These are phyloP conservation scores for Bimastos eiseni DNA, from an alignment of 2,888 invertebrate genomes.

Conservation along the genomic window DNA sequence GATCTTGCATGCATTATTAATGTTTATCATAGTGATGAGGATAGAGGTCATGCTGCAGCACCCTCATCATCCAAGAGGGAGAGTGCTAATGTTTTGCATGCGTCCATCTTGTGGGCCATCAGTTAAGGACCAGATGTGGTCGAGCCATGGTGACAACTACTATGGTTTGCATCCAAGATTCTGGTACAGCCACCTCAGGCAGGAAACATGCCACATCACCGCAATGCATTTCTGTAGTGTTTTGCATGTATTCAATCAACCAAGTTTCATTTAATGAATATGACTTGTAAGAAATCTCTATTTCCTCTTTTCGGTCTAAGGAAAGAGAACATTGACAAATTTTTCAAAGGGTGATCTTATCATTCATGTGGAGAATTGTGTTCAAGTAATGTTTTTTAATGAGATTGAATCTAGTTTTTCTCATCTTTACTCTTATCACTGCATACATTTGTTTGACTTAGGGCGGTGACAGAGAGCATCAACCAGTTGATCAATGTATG, in stretches of 20 bases:
- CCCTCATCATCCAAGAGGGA: too few species aligned
- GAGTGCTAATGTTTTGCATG: too few species aligned
- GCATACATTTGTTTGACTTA: slow-evolving; percentile 46
- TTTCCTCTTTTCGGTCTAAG: neutral
- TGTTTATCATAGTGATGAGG: too few species aligned
- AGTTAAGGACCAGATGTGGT: too few species aligned
- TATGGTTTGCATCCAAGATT: too few species aligned
- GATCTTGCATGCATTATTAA: too few species aligned
- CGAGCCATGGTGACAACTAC: too few species aligned
- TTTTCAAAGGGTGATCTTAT: neutral
- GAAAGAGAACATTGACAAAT: neutral
- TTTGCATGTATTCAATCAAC: neutral
- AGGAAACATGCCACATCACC: too few species aligned
- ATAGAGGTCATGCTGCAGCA: too few species aligned
- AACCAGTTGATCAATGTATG: slow-evolving; percentile 82
- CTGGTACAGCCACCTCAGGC: too few species aligned
- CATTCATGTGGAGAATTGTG: neutral
- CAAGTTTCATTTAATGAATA: neutral
- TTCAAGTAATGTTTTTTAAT: neutral
- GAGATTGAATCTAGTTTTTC: neutral
- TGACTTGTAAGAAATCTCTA: neutral
- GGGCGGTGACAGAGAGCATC: slow-evolving; percentile 88
- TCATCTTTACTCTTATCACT: neutral
- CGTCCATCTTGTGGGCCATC: too few species aligned
- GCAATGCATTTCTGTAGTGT: neutral